Percentiles rank a stretch among this genome's conserved stretches.
These are phyloP conservation scores for Acanthopagrus latus DNA, from an alignment of 2,797 vertebrate genomes.

Conservation along the genomic window DNA sequence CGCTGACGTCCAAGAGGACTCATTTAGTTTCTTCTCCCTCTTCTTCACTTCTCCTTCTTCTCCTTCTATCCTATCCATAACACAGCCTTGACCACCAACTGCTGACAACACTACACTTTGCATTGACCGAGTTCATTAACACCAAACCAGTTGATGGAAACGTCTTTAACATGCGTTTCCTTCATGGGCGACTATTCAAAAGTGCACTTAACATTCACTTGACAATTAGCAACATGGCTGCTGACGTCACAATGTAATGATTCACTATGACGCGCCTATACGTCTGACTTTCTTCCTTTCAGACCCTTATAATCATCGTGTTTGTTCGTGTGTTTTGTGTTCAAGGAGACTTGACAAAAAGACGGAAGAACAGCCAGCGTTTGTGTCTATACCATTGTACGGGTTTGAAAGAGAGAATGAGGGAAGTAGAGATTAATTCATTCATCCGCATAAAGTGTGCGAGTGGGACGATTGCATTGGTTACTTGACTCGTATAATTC, in stretches of 20 bases:
- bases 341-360: not conserved
- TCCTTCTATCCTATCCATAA: no score
- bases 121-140: no score
- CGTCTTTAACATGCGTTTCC: no score
- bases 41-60: no score
- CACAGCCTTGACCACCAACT: no score
- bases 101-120: no score
- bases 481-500: conserved; percentile 37
- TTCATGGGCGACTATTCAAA: no score
- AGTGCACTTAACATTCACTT: no score
- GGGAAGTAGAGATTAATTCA: conserved; percentile 17
- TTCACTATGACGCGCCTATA: not conserved
- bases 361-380: not conserved
- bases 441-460: not conserved
- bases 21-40: no score
- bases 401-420: conserved; percentile 11
- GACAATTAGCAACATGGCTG: no score
- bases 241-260: not conserved
- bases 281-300: not conserved
- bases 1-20: no score
- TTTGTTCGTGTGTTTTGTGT: not conserved
- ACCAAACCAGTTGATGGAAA: no score
- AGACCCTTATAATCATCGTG: not conserved
- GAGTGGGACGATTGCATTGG: conserved; percentile 21
- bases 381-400: not conserved